These are phyloP conservation scores for Philotrypesis tridentata DNA, from an alignment of 1,140 invertebrate species.

Conservation along the genomic window DNA sequence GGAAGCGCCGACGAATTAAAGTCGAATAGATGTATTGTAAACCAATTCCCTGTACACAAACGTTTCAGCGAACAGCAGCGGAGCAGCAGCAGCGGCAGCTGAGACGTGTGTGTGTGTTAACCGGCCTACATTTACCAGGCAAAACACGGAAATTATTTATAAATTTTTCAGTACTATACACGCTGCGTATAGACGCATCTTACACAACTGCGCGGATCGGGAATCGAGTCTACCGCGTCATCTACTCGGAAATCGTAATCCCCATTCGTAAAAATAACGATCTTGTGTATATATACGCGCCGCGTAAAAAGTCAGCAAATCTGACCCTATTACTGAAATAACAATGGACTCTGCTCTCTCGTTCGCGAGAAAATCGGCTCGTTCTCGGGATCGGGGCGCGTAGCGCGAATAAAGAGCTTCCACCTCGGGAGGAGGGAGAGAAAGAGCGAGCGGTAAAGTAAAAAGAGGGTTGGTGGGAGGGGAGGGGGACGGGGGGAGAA, in stretches of 20 bases:
- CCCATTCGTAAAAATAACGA: neutral
- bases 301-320: neutral
- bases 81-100: neutral
- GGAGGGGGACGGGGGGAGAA: too few species aligned
- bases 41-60: neutral
- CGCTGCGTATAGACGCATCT: neutral
- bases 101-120: too few species aligned
- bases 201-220: neutral
- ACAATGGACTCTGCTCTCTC: slow-evolving; percentile 30
- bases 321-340: slow-evolving; percentile 18
- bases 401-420: slow-evolving; percentile 24
- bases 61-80: neutral
- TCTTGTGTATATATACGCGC: neutral
- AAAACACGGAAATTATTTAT: neutral
- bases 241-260: neutral
- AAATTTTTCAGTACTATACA: neutral
- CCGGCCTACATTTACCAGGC: neutral
- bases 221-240: neutral
- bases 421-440: neutral
- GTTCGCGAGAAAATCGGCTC: slow-evolving; percentile 19
- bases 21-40: too few species aligned
- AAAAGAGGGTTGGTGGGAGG: too few species aligned
- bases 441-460: neutral
- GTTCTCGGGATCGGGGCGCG: too few species aligned
- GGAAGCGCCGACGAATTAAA: too few species aligned